phyloP scores from a whole-genome alignment of 2,888 invertebrate genomes.

The Drosophila seclusa region DNA sequence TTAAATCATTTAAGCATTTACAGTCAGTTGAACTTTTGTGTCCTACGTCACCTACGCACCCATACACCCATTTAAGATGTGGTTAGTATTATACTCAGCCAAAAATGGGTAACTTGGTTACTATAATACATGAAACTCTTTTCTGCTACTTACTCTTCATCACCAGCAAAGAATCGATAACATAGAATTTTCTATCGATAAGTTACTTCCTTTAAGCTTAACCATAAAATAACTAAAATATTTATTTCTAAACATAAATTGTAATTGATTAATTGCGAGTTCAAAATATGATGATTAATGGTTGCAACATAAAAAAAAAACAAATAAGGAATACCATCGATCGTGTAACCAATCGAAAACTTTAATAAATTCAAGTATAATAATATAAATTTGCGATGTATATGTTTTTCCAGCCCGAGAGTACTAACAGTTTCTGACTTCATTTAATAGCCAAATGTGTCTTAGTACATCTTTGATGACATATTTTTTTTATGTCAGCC shows the following conservation, averaged over 20 bases:
- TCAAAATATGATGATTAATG: background rate
- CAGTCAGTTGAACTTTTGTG: constrained; percentile 78
- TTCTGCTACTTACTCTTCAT: background rate
- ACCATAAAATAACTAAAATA: background rate
- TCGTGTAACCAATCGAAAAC: background rate
- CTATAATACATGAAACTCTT: background rate
- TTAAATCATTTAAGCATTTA: constrained; percentile 79
- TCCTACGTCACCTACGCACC: constrained; percentile 24
- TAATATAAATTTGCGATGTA: background rate
- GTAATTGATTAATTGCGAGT: background rate
- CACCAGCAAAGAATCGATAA: background rate
- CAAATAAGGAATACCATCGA: background rate
- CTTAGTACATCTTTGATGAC: background rate
- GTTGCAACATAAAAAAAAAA: background rate
- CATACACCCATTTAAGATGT: background rate
- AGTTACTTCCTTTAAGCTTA: background rate
- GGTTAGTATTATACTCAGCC: background rate
- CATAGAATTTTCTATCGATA: background rate
- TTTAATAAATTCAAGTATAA: background rate
- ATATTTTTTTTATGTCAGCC: background rate
- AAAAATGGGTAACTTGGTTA: background rate
- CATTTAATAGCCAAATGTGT: background rate
- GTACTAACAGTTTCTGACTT: background rate
- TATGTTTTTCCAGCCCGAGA: background rate
- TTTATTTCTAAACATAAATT: background rate